Evolutionary conservation across 2,797 vertebrate species (phyloP), one percentile per base, ranked within the genome.

Genomic region (Gila robusta): DNA sequence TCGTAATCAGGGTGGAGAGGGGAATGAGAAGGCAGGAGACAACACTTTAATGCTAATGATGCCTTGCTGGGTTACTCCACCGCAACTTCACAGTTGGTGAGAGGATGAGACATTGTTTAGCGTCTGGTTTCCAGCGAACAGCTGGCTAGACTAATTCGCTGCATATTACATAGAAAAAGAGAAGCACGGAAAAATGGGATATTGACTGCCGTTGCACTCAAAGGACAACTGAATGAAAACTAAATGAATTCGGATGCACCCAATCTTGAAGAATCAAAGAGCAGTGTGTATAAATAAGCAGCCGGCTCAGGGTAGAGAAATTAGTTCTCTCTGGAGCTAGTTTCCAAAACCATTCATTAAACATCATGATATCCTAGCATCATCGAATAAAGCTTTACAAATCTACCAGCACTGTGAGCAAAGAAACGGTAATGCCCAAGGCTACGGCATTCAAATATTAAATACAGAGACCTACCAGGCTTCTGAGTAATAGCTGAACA

Each of bases 331-430:
- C 47, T 69, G 78, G 84, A 82, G 59, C 82, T 62, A 78, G 67
- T 79, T 72, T 69, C 67, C 21, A 70, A 86, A 84, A 32, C 73
- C 54, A 62, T 89, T 84, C 74, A 86, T 89, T 86, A 88, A 86
- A 82, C 59, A 69, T 79, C 56, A 74, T 74, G 82, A 84, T 28
- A 16, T 82, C 72, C 84, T 84, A 12, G 67, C 74, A 84, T 52
- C 39, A 26, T 84, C 49, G 47, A 86, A 84, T 79, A 67, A 88
- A 89, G 72, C 77, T 79, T 82, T 79, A 67, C 41, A 81, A 83
- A 81, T 72, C 54, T 81, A 69, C 47, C 39, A 82, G 52, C 78
- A 54, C 72, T 84, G 62, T 49, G 62, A 77, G 82, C 49, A 64
- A 67, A 62, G 72, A 71, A 80, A 86, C 21, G 54, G 35, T 84